A percentile compares a stretch with the other conserved stretches of the same genome.
phyloP scores from a whole-genome alignment of 2,888 invertebrate species.

The Lithophane leautieri region DNA sequence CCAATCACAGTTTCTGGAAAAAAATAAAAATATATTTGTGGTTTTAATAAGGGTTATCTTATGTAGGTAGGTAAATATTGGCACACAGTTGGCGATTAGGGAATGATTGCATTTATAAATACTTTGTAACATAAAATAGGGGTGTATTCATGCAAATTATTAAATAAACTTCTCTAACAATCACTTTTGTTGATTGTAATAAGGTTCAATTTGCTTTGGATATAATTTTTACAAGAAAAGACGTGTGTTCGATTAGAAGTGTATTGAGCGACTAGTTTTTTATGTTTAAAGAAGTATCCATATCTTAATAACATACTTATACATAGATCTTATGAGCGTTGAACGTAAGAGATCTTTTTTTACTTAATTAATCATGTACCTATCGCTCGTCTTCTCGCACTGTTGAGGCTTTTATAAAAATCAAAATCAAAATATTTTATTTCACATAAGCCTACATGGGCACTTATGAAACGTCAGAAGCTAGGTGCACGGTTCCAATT shows the following conservation, averaged over 20 bases:
- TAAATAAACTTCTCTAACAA: background rate
- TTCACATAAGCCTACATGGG: too few species aligned
- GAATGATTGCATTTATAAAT: background rate
- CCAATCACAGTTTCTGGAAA: conserved; percentile 40
- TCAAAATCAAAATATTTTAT: too few species aligned
- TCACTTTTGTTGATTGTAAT: background rate
- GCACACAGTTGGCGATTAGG: background rate
- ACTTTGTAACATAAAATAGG: background rate
- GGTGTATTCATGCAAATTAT: background rate
- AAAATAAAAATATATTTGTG: background rate
- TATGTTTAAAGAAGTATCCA: background rate
- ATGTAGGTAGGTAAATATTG: background rate
- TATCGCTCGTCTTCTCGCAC: background rate
- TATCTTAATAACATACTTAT: background rate
- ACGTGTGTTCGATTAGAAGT: background rate
- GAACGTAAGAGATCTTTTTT: too few species aligned
- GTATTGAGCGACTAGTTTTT: background rate
- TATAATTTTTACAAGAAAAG: background rate
- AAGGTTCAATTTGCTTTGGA: background rate
- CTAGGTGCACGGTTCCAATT: too few species aligned
- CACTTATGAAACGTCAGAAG: too few species aligned
- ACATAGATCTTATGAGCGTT: too few species aligned
- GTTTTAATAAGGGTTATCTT: background rate
- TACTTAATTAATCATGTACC: background rate
- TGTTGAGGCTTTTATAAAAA: too few species aligned